These are phyloP conservation scores for Aromia moschata DNA, from an alignment of 2,888 invertebrate genomes.

Conservation along the genomic window DNA sequence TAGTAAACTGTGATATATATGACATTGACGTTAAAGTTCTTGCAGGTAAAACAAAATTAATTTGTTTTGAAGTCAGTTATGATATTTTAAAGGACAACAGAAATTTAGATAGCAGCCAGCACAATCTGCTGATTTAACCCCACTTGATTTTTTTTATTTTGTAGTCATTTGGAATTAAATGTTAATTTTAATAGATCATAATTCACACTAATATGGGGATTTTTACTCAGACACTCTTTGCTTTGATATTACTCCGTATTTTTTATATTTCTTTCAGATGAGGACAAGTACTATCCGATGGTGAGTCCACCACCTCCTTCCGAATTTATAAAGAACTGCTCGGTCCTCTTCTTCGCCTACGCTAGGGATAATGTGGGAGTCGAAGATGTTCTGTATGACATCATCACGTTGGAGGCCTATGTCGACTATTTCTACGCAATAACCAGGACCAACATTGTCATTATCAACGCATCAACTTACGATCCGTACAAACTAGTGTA, in stretches of 20 bases:
- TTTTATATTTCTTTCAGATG: conserved; percentile 20
- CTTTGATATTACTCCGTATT: no score
- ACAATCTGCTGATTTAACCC: no score
- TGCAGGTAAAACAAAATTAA: no score
- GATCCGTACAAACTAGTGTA: conserved; percentile 27
- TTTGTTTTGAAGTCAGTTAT: no score
- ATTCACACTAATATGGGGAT: no score
- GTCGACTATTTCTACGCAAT: conserved; percentile 11
- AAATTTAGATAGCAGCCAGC: no score
- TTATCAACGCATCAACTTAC: conserved; percentile 18
- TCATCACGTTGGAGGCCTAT: conserved; percentile 25
- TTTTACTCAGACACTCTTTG: no score
- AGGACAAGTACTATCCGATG: conserved; percentile 10
- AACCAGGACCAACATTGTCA: conserved; percentile 22
- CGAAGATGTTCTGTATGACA: conserved; percentile 18
- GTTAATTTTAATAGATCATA: no score
- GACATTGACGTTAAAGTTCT: not conserved
- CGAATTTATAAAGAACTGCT: not conserved
- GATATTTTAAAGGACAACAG: no score
- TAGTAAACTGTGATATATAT: not conserved
- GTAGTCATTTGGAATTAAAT: no score
- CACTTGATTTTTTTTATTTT: no score
- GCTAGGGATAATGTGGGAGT: conserved; percentile 3
- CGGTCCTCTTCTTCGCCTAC: conserved; percentile 17
- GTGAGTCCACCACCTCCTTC: not conserved